Evolutionary conservation across 2,888 invertebrate genomes (phyloP), one percentile per base, ranked within the genome.

Genomic region (Heliconius ethilla): DNA sequence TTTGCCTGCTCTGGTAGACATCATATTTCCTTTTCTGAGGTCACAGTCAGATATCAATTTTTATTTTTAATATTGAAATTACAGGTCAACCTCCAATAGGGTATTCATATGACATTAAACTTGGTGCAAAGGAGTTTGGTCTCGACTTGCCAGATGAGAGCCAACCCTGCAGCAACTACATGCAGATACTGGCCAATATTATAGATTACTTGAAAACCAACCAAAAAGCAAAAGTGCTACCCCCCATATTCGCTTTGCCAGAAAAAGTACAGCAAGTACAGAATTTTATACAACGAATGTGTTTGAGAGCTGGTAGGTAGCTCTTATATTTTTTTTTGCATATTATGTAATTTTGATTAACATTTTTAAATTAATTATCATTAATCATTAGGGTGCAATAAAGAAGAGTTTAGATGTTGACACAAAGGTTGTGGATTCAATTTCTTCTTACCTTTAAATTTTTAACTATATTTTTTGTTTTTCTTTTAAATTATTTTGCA

Each of bases 171-270:
- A 86, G 86, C 10, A 86, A 92, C 80, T 89, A 86, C 80, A 85
- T 90, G 66, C 83, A 87, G 40, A 85, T 92, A 0, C 82, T 93
- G 2, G 90, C 92, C 0, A 85, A 88, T 55, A 87, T 89, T 2
- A 88, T 92, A 0, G 93, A 93, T 73, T 93, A 90, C 59, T 79
- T 94, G 59, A 89, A 87, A 45, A 37, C 82, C 85, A 3, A 87
- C 25, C 79, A 78, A 0, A 82, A 79, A 0, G 75, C 80, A 7
- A 82, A 85, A 27, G 62, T 78, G 0, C 82, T 91, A 62, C 92
- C 93, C 0, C 90, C 92, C 0, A 80, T 94, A 7, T 94, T 88
- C 81, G 92, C 92, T 0, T 83, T 94, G 87, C 90, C 91, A 0
- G 90, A 91, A 0, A 93, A 92, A 78, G 87, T 91, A 1, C 80